phyloP scores from a whole-genome alignment of 2,113 vertebrate species.

The Poecile atricapillus region DNA sequence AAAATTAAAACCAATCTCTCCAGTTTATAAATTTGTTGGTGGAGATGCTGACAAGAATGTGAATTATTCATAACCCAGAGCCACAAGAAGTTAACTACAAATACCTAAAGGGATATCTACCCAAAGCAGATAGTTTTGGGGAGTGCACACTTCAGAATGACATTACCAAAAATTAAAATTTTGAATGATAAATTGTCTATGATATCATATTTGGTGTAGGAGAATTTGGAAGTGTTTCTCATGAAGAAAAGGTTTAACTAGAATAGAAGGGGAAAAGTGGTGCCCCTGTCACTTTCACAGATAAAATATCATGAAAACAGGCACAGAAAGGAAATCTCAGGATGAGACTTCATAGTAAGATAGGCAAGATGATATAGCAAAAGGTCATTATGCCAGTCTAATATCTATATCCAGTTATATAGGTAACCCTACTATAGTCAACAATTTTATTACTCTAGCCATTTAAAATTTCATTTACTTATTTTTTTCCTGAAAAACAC shows the following conservation, averaged over 20 bases:
- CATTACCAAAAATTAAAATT: background rate
- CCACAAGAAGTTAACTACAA: conserved; percentile 18
- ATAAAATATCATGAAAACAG: background rate
- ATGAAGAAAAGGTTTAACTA: background rate
- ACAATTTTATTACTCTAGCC: background rate
- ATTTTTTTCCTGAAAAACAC: background rate
- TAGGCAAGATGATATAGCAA: background rate
- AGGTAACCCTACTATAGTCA: background rate
- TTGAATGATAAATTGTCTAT: background rate
- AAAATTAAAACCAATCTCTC: conserved; percentile 10
- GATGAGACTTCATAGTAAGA: background rate
- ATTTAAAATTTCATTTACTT: background rate
- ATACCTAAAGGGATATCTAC: background rate
- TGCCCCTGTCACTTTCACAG: background rate
- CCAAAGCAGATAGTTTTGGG: background rate
- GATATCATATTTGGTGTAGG: background rate
- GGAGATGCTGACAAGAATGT: conserved; percentile 10
- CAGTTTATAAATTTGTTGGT: conserved; percentile 21
- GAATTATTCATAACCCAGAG: conserved; percentile 39
- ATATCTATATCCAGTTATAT: background rate
- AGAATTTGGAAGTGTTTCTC: background rate
- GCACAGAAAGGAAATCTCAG: background rate
- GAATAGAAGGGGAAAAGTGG: background rate
- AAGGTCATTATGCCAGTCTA: background rate
- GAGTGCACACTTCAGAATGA: background rate